These are phyloP conservation scores for Ispidina lecontei DNA, from an alignment of 2,797 vertebrate genomes.

Conservation along the genomic window DNA sequence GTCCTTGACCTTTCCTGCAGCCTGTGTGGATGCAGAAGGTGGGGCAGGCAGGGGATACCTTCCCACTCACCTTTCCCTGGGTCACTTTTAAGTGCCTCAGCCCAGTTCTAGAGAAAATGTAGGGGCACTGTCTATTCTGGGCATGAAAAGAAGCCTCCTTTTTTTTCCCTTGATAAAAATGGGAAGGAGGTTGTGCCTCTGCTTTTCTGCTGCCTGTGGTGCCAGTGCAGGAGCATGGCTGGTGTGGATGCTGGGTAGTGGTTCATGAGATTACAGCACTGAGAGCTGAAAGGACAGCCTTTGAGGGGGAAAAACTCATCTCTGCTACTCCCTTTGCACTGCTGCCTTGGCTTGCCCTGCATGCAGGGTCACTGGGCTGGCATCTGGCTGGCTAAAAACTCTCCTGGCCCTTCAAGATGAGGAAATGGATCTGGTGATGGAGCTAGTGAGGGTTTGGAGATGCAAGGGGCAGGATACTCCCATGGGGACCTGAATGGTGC, in stretches of 20 bases:
- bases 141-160: not conserved
- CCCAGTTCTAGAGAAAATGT: not conserved
- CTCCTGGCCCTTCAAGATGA: not conserved
- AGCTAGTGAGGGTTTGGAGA: not conserved
- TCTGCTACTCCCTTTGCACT: not conserved
- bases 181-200: not conserved
- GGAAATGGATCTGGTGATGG: not conserved
- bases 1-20: not conserved
- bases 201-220: not conserved
- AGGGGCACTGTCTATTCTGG: not conserved
- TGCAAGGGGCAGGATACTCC: not conserved
- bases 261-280: not conserved
- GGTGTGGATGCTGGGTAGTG: not conserved
- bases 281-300: not conserved
- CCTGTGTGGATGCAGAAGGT: not conserved
- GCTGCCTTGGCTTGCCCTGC: not conserved
- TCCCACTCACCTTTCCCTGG: not conserved
- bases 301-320: not conserved
- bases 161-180: not conserved
- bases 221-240: not conserved
- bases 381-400: not conserved
- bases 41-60: not conserved
- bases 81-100: fast-evolving
- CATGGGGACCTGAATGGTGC: not conserved
- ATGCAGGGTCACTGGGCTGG: not conserved